Evolutionary conservation across 2,888 invertebrate species (phyloP).

Genomic region (Anaspis maculata): DNA sequence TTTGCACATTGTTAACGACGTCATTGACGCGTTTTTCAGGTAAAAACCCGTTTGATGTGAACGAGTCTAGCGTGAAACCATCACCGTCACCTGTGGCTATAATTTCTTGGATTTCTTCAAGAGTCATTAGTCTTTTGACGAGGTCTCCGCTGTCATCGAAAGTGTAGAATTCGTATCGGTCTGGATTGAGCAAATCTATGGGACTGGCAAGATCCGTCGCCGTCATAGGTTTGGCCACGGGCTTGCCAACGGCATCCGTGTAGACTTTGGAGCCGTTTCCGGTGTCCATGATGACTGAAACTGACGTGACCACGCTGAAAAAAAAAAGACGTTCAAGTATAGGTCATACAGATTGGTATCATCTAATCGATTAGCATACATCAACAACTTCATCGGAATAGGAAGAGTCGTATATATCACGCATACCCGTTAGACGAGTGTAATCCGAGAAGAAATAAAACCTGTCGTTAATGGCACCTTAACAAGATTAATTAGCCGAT

Average conservation of each 20-base stretch:
- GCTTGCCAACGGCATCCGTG: conserved; percentile 61
- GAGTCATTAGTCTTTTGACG: conserved; percentile 74
- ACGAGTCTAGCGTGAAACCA: conserved; percentile 47
- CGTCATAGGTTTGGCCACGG: conserved; percentile 54
- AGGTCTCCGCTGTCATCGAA: conserved; percentile 78
- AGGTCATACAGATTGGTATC: neutral
- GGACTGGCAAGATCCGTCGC: conserved; percentile 68
- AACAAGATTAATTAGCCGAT: too few relatives aligned
- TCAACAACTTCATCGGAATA: neutral
- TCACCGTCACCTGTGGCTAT: conserved; percentile 76
- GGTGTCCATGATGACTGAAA: conserved; percentile 52
- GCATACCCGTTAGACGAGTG: too few relatives aligned
- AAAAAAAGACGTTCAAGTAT: conserved; percentile 2
- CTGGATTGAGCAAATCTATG: conserved; percentile 69
- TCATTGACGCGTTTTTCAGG: conserved; percentile 66
- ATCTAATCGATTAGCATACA: neutral
- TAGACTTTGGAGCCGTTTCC: conserved; percentile 52
- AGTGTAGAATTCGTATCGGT: conserved; percentile 80
- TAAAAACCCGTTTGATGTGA: conserved; percentile 28
- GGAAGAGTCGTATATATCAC: too few relatives aligned
- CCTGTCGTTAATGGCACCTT: too few relatives aligned
- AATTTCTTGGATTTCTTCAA: conserved; percentile 76
- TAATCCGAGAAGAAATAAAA: too few relatives aligned
- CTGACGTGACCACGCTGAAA: conserved; percentile 57
- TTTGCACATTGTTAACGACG: conserved; percentile 76